Base-by-base conservation (phyloP, 2,888 invertebrate species). In the Julus scandinavius region DNA sequence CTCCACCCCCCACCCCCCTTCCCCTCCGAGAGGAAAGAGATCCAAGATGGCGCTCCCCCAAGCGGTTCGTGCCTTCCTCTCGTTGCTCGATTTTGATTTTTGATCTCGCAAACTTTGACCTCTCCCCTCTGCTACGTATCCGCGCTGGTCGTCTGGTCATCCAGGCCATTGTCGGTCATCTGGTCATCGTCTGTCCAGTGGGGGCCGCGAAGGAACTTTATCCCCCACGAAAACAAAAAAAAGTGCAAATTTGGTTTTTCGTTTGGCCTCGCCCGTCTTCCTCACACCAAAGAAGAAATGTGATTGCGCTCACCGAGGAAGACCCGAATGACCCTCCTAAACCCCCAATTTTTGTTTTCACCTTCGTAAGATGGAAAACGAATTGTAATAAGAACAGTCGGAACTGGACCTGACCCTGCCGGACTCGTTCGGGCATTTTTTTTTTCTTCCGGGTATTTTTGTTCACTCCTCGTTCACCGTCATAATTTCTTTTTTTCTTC, bases 221-320 rank as follows among this genome's bases (percentile, higher is more conserved):
- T 9, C 29, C 72, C 20, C 20, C 72, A 6, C 72, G 2, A 20
- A 5, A 5, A 45, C 45, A 7, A 45, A 45, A 45, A 7, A 5
- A 72, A 29, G 72, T 72, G 72, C 72, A 72, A 72, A 63, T 63
- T 20, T 20, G 63, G 63, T 63, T 63, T 17, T 63, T 63, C n/a
- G 72, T 72, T 72, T 72, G 72, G 72, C 5, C 72, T 72, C 72
- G 72, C 72, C 72, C 72, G 72, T 72, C 72, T 72, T 72, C 72
- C 72, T 72, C 72, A 20, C 72, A 72, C 20, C 72, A n/a, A 72
- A 72, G 72, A 72, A 72, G 72, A 72, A 72, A 72, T 72, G 20
- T 20, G 20, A 72, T 72, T 72, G 72, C 72, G 72, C 72, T 72
- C 72, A 63, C 29, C 29, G 72, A 72, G 72, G 72, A 72, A 72